These are phyloP conservation scores for Bucco capensis DNA, from an alignment of 2,113 vertebrate species.

Conservation along the genomic window DNA sequence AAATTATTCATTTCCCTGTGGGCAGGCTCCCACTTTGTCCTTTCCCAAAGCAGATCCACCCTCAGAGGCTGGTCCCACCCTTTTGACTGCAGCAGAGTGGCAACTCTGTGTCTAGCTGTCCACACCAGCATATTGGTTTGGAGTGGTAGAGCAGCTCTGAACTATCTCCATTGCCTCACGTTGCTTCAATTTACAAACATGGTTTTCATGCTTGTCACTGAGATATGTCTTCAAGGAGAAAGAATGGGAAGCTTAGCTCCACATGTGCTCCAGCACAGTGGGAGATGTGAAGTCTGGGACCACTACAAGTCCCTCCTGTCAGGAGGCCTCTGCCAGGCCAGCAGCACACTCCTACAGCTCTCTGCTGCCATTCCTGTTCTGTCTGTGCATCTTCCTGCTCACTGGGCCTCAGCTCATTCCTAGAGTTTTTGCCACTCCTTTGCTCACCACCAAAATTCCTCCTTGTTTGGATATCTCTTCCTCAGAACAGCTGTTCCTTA, in stretches of 20 bases:
- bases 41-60: not conserved
- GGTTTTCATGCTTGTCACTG: rapidly evolving
- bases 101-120: not conserved
- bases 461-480: not conserved
- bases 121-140: rapidly evolving
- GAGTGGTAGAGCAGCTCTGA: not conserved
- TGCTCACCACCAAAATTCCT: not conserved
- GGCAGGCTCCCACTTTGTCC: not conserved
- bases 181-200: not conserved
- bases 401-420: not conserved
- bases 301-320: rapidly evolving
- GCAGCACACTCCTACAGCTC: not conserved
- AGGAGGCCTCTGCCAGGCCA: not conserved
- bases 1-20: not conserved
- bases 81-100: not conserved
- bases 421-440: not conserved
- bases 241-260: not conserved
- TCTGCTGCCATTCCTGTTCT: not conserved
- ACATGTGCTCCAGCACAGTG: not conserved
- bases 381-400: not conserved
- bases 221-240: not conserved
- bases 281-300: not conserved
- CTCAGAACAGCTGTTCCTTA: not conserved
- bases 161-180: rapidly evolving
- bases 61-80: not conserved